Conservation (phyloP, 2,888 invertebrate genomes). For the Drosophila niveifrons region DNA sequence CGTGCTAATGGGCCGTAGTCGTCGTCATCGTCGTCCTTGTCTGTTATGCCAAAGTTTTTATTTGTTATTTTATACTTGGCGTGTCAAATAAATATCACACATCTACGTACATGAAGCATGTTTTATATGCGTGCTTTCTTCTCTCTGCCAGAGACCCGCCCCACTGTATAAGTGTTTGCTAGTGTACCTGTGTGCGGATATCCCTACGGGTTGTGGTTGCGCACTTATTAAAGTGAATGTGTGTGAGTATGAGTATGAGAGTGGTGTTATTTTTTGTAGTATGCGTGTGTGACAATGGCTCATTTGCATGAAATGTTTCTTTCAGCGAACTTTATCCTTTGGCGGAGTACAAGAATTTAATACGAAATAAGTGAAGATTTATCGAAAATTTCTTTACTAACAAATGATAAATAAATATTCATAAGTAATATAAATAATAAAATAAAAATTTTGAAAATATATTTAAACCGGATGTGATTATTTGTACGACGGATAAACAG, state of each 20-base stretch:
- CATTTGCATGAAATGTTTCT: slow-evolving; percentile 82
- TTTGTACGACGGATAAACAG: too few relatives aligned
- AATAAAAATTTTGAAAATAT: too few relatives aligned
- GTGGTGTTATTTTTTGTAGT: slow-evolving; percentile 22
- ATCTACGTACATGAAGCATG: slow-evolving; percentile 79
- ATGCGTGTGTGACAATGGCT: slow-evolving; percentile 66
- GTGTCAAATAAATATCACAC: slow-evolving; percentile 82
- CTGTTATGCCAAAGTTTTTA: slow-evolving; percentile 75
- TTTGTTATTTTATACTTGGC: slow-evolving; percentile 82
- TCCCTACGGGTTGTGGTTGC: slow-evolving; percentile 76
- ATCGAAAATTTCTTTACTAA: too few relatives aligned
- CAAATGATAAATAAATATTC: too few relatives aligned
- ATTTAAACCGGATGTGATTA: too few relatives aligned
- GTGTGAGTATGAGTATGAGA: slow-evolving; percentile 37
- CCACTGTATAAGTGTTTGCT: neutral
- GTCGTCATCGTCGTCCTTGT: slow-evolving; percentile 46
- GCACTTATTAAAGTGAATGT: slow-evolving; percentile 64
- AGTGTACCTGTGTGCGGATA: slow-evolving; percentile 31
- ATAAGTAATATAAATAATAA: too few relatives aligned
- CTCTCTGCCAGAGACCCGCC: slow-evolving; percentile 34
- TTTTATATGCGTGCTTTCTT: slow-evolving; percentile 65
- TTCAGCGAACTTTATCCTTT: slow-evolving; percentile 69
- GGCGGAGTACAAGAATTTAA: slow-evolving; percentile 17
- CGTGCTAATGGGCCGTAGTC: slow-evolving; percentile 81
- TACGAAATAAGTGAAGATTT: too few relatives aligned